Conservation (phyloP, 2,888 invertebrate genomes). For the Punctoribates punctum region DNA sequence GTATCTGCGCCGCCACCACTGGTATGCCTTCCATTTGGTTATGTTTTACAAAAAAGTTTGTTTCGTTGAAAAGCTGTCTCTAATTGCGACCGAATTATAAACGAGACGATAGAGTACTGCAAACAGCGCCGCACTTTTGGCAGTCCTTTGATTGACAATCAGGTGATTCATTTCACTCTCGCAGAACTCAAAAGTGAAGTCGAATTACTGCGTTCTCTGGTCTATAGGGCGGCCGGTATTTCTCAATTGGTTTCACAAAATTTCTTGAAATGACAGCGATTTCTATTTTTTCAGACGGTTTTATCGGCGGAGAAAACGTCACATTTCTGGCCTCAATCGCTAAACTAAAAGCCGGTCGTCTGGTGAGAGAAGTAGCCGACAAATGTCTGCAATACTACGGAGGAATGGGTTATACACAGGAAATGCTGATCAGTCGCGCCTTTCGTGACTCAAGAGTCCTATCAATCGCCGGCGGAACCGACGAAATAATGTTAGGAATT, state of each 20-base stretch:
- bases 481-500: conserved; percentile 61
- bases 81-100: conserved; percentile 54
- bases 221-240: conserved; percentile 56
- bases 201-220: conserved; percentile 56
- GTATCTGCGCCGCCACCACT: conserved; percentile 54
- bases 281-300: conserved; percentile 37
- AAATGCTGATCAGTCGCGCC: conserved; percentile 53
- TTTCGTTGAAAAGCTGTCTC: conserved; percentile 50
- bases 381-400: conserved; percentile 61
- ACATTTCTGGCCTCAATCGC: conserved; percentile 60
- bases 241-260: background rate
- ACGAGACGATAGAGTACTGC: conserved; percentile 58
- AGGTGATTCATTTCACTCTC: conserved; percentile 58
- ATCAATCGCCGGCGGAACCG: conserved; percentile 60
- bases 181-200: conserved; percentile 60
- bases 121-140: conserved; percentile 57
- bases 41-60: background rate
- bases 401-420: conserved; percentile 59
- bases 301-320: conserved; percentile 56
- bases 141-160: conserved; percentile 55
- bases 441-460: conserved; percentile 57
- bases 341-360: conserved; percentile 58
- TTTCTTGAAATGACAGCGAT: background rate
- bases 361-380: conserved; percentile 57
- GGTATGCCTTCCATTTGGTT: conserved; percentile 46